Conservation (phyloP, 2,113 vertebrate genomes). For the Mormyrus iriodes region DNA sequence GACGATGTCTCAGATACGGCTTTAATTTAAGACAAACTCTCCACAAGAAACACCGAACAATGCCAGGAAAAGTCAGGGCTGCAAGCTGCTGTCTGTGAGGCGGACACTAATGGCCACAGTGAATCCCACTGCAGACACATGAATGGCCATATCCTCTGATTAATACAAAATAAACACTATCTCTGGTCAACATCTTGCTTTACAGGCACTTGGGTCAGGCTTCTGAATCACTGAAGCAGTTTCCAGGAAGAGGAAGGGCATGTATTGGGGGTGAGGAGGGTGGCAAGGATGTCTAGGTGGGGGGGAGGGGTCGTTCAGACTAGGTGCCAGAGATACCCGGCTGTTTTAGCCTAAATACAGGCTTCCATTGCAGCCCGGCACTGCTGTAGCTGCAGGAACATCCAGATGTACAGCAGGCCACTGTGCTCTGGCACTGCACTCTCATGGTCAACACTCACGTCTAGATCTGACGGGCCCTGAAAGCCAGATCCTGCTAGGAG, state of each 20-base stretch:
- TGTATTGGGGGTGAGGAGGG: slow-evolving; percentile 15
- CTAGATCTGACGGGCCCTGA: not conserved
- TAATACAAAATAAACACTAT: slow-evolving; percentile 49
- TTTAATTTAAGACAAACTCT: slow-evolving; percentile 24
- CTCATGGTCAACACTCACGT: not conserved
- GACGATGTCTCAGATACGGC: slow-evolving; percentile 21
- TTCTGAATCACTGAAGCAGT: slow-evolving; percentile 44
- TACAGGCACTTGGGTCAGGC: slow-evolving; percentile 40
- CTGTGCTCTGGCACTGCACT: not conserved
- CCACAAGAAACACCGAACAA: slow-evolving; percentile 26
- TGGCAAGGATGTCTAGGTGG: slow-evolving; percentile 37
- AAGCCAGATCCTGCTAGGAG: not conserved
- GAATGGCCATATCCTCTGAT: slow-evolving; percentile 48
- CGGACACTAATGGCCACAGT: slow-evolving; percentile 37
- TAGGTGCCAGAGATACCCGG: slow-evolving; percentile 23
- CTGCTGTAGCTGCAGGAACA: not conserved
- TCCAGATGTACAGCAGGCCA: slow-evolving; percentile 15
- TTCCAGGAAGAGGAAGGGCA: slow-evolving; percentile 39
- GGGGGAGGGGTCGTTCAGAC: slow-evolving; percentile 16
- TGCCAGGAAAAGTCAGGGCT: slow-evolving; percentile 38
- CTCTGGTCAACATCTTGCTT: slow-evolving; percentile 44
- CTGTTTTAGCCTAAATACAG: slow-evolving; percentile 13
- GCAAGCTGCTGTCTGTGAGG: slow-evolving; percentile 55
- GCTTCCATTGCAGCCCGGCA: not conserved
- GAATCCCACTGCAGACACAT: slow-evolving; percentile 37